Base-by-base conservation (phyloP, 30 jellyfish, hydroid and myxozoan genomes). In the Hydractinia echinata region DNA sequence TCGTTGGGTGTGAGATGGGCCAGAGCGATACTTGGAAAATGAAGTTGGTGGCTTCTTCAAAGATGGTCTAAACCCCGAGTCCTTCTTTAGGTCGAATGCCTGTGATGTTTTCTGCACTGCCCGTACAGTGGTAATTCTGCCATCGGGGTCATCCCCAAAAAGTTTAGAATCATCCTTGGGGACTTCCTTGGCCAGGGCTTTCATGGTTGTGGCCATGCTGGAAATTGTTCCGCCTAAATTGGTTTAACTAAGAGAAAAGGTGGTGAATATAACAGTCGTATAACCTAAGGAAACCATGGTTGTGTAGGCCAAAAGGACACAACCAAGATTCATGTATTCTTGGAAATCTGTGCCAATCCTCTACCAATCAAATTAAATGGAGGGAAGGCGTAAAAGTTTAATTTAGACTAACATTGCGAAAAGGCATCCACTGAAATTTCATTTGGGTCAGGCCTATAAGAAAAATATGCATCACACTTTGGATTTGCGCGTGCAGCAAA, bases 231-330 rank as follows among this genome's bases (percentile, higher is more conserved):
- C n/a, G n/a, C n/a, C n/a, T 56, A n/a, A 56, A 11, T 58, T 16
- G 15, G 69, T 58, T 58, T 58, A n/a, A n/a, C n/a, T n/a, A n/a
- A n/a, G n/a, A n/a, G n/a, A n/a, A n/a, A 58, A 11, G 19, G 1
- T 58, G 69, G 69, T 11, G 69, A 1, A 13, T 11, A 13, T 16
- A 58, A 2, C 69, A 58, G 1, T 11, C 69, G 3, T 58, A 58
- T 1, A 58, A 84, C 5, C 61, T 6, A 61, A 10, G 82, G 82
- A 51, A 14, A 84, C 92, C 76, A 84, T 19, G 39, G 3, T 8
- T 84, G 92, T 20, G 91, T 74, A 72, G 82, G 54, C 87, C 92
- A 84, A 48, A 44, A 60, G 5, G 92, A 87, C 51, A 64, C 84
- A 50, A 74, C 52, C 50, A 84, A 62, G 76, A 84, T n/a, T n/a